A percentile compares a stretch with the other conserved stretches of the same genome.
Conservation (phyloP, 2,113 vertebrate genomes). For the Narcine bancroftii region DNA sequence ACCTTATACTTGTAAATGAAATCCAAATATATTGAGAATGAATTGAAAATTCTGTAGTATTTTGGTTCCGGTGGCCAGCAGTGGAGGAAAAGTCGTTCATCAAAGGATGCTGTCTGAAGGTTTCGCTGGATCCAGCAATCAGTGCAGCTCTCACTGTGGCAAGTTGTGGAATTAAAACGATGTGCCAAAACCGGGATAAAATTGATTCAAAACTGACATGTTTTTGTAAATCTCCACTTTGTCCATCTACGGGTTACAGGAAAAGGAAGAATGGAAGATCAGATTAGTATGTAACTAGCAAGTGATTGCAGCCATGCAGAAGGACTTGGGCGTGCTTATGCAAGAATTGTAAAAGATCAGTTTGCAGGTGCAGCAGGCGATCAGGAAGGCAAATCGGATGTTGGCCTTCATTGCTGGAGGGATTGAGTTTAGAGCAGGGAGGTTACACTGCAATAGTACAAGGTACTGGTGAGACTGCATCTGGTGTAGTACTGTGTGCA, state of each 20-base stretch:
- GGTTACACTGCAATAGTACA: too few species aligned
- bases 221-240: background rate
- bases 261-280: too few species aligned
- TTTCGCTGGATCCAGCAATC: background rate
- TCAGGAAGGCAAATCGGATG: too few species aligned
- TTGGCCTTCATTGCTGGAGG: too few species aligned
- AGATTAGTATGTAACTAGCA: too few species aligned
- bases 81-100: background rate
- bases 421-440: too few species aligned
- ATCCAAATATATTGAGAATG: background rate
- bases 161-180: background rate
- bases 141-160: background rate
- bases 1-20: background rate
- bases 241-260: background rate
- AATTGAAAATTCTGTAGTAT: background rate
- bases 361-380: too few species aligned
- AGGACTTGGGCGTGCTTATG: too few species aligned
- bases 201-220: background rate
- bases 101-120: background rate
- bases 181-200: background rate
- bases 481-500: too few species aligned
- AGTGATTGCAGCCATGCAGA: too few species aligned
- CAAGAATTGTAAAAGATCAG: too few species aligned
- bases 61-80: background rate
- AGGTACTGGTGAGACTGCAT: too few species aligned